Evolutionary conservation across 2,113 vertebrate species (phyloP).

Genomic region (Syngnathus typhle): DNA sequence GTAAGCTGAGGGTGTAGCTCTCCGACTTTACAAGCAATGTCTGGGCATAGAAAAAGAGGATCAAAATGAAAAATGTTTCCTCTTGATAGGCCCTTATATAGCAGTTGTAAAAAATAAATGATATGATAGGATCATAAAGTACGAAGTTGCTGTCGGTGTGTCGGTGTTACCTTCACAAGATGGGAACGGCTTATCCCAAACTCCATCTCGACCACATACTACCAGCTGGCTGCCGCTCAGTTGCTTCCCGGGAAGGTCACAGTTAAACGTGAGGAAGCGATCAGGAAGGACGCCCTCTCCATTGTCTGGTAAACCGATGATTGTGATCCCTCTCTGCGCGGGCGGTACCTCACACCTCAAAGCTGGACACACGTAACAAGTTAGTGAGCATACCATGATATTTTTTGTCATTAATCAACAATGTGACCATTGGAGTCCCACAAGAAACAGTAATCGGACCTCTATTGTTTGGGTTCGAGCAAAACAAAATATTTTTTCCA

Average conservation of each 20-base stretch:
- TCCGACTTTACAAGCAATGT: constrained; percentile 49
- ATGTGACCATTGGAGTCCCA: no score
- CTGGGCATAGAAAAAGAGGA: constrained; percentile 1
- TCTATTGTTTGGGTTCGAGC: not conserved
- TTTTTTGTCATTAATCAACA: no score
- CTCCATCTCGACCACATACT: constrained; percentile 68
- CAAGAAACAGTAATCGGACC: no score
- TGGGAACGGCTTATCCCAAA: constrained; percentile 71
- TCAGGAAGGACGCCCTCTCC: constrained; percentile 63
- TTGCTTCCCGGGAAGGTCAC: constrained; percentile 37
- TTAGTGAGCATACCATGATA: not conserved
- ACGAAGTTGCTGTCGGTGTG: not conserved
- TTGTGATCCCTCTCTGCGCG: not conserved
- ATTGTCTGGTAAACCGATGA: constrained; percentile 31
- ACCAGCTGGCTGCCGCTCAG: constrained; percentile 63
- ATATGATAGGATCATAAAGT: no score
- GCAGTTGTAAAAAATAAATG: no score
- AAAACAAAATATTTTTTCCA: no score
- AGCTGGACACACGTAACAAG: constrained; percentile 19
- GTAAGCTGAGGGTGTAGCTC: constrained; percentile 38
- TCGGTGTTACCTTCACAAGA: constrained; percentile 72
- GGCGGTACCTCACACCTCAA: constrained; percentile 19
- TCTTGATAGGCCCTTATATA: no score
- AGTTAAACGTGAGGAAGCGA: constrained; percentile 72
- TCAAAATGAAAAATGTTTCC: no score